Evolutionary conservation across 2,888 invertebrate genomes (phyloP), one percentile per base, ranked within the genome.

Genomic region (Pegoplata infirma): DNA sequence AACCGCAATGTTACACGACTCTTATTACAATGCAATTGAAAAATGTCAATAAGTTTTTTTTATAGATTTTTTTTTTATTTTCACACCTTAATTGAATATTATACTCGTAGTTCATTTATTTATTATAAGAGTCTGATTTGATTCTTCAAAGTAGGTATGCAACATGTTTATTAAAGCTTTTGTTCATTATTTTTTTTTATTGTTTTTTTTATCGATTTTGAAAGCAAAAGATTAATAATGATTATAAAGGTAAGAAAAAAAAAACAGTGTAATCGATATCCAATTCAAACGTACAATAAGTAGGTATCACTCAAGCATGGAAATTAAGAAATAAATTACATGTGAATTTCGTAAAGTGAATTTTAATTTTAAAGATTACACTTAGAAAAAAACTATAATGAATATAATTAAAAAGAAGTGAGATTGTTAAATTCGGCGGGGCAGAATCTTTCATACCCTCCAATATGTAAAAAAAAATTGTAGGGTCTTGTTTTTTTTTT

Each of bases 41-140:
- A 76, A 66, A 71, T 71, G 40, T 66, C 58, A 66, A 59, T 76
- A 71, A 47, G 28, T 16, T 25, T 23, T 16, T 25, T 23, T 47
- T 66, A 14, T 46, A 47, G 40, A 46, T 58, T 7, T 61, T 61
- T 67, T 67, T 71, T 61, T 71, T 61, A 80, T 80, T 80, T 80
- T 81, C 81, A 81, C 81, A 81, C 81, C 81, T 81, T 68, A 80
- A 80, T 78, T 80, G 76, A 76, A 75, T 63, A 59, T 59, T 72
- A 10, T 32, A 32, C 23, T 32, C 32, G 10, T 32, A 10, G 32
- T 10, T 32, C n/a, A n/a, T n/a, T n/a, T n/a, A n/a, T n/a, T n/a
- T 72, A 77, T 72, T 73, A 67, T 63, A 19, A 72, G 63, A 46
- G 64, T 28, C 59, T 69, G 58, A 56, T 59, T 59, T 55, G 49